Base-by-base conservation (phyloP, 2,888 invertebrate species). In the Acrobasis consociella region DNA sequence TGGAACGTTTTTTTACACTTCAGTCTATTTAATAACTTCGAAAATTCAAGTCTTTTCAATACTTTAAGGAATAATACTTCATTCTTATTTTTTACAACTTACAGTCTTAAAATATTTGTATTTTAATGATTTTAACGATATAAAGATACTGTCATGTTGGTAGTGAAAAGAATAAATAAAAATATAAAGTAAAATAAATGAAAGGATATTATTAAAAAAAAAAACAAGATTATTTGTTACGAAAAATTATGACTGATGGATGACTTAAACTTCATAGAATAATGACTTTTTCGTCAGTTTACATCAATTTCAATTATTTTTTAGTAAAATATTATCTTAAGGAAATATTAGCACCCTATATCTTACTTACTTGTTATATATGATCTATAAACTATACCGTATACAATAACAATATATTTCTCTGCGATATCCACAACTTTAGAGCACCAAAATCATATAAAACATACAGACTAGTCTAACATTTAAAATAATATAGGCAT, bases 401-500 rank as follows among this genome's bases (percentile, higher is more conserved):
- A 60, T 39, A 17, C 2, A 9, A 51, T 50, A 60, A 51, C 39
- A 22, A 60, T 51, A 60, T 60, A 60, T 13, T 60, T 51, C 50
- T 50, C 51, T 60, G 31, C 38, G 58, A 58, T 58, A 46, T 63
- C 50, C 59, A 59, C 61, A 63, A 56, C 51, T 66, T 64, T 58
- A 69, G 58, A 77, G 78, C 77, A 79, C 78, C 76, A 69, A 66
- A 66, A 71, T 67, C 67, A 69, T 60, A 68, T 38, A 15, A 60
- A 22, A 46, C 37, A 51, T 69, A 65, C 60, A 72, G 78, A 81
- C 78, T 81, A 79, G 77, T 74, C 78, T 73, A 65, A 51, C 53
- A 49, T 58, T 51, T 42, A n/a, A 58, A 46, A 53, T 17, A 53
- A 60, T 62, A 64, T 42, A 50, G 53, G 37, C 9, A 39, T 17